These are phyloP conservation scores for Chelonoidis abingdonii DNA, from an alignment of 2,113 vertebrate species.

Conservation along the genomic window DNA sequence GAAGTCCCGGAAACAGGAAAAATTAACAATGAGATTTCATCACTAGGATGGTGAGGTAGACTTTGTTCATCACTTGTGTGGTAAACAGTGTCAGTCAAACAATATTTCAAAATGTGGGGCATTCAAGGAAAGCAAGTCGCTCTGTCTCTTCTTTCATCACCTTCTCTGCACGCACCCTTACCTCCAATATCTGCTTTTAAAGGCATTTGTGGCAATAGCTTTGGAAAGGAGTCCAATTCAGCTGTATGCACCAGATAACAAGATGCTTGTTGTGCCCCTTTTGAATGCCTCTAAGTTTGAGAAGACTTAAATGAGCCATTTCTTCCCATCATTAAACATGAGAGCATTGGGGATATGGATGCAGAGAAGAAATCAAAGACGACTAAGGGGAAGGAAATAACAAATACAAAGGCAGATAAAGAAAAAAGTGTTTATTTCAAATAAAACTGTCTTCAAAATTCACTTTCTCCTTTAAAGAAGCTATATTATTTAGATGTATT, in stretches of 20 bases:
- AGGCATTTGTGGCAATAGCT: background rate
- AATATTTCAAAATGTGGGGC: background rate
- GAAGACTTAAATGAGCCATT: background rate
- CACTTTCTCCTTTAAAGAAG: background rate
- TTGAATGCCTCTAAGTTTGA: background rate
- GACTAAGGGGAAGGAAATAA: background rate
- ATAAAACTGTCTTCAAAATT: background rate
- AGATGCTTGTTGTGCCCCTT: background rate
- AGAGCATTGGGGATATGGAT: background rate
- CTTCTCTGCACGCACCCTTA: background rate
- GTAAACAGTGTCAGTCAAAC: background rate
- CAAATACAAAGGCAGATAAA: background rate
- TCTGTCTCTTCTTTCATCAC: background rate
- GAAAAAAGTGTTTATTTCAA: constrained; percentile 13
- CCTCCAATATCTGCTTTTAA: background rate
- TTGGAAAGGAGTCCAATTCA: background rate
- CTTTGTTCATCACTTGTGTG: background rate
- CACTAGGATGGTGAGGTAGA: background rate
- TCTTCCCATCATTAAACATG: background rate
- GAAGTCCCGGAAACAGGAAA: background rate
- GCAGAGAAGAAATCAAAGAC: background rate
- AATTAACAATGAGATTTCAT: background rate
- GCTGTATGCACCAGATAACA: background rate
- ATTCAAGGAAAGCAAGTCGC: background rate
- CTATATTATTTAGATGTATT: background rate